Percentiles rank a stretch among this genome's conserved stretches.
Evolutionary conservation across 2,888 invertebrate genomes (phyloP).

Genomic region (Rapana venosa): DNA sequence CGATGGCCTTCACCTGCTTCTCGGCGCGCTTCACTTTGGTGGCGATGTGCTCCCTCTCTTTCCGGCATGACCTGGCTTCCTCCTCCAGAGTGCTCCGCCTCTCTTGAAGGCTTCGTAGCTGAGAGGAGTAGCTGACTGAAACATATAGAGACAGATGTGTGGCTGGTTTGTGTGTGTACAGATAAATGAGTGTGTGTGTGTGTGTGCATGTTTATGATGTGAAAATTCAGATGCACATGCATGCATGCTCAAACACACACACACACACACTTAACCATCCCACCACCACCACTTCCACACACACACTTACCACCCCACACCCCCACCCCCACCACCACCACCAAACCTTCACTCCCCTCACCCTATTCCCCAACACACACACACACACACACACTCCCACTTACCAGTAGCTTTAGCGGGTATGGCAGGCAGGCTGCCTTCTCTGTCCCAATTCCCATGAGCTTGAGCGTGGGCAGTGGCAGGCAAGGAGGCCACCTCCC

Average conservation of each 20-base stretch:
- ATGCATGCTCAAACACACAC: neutral
- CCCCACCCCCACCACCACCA: neutral
- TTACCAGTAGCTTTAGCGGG: slow-evolving; percentile 2
- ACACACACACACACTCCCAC: neutral
- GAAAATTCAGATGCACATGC: too few relatives aligned
- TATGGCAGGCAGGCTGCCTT: neutral
- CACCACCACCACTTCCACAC: neutral
- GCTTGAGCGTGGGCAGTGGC: neutral
- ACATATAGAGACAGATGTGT: neutral
- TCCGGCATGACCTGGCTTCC: slow-evolving; percentile 13
- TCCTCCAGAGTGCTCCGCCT: slow-evolving; percentile 18
- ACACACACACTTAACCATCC: neutral
- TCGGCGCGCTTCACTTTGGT: slow-evolving; percentile 8
- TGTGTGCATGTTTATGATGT: too few relatives aligned
- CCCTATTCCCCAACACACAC: neutral
- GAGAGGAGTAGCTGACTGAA: slow-evolving; percentile 17
- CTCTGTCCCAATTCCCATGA: neutral
- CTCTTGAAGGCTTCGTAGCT: slow-evolving; percentile 14
- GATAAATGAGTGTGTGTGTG: too few relatives aligned
- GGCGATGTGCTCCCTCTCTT: slow-evolving; percentile 15
- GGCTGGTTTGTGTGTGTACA: neutral
- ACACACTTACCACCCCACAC: neutral
- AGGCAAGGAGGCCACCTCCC: neutral
- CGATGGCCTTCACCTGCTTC: slow-evolving; percentile 32
- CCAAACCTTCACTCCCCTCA: neutral